Percentiles rank a stretch among this genome's conserved stretches.
Evolutionary conservation across 2,113 vertebrate genomes (phyloP).

Genomic region (Rallus limicola): DNA sequence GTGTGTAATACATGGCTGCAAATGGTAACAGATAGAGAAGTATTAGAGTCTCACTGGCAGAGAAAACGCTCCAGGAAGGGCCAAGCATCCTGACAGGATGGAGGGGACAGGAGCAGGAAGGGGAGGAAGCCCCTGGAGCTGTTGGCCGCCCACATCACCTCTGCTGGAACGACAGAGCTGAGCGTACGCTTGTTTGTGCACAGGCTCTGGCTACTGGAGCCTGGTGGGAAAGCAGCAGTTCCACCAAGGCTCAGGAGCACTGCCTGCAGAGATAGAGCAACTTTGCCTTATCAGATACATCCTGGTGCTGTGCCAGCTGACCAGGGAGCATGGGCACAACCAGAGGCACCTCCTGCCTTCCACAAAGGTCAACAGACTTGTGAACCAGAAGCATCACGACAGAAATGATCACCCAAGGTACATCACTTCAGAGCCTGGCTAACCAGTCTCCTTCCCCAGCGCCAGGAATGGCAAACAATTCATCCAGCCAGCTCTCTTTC

Average conservation of each 20-base stretch:
- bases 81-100: not conserved
- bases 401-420: not conserved
- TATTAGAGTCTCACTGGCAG: not conserved
- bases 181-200: rapidly evolving
- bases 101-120: not conserved
- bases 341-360: not conserved
- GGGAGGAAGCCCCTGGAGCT: not conserved
- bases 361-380: not conserved
- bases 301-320: not conserved
- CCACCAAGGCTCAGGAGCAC: not conserved
- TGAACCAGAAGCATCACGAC: not conserved
- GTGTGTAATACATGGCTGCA: not conserved
- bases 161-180: not conserved
- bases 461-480: rapidly evolving
- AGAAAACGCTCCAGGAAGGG: not conserved
- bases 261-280: not conserved
- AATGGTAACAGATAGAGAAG: not conserved
- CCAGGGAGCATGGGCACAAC: not conserved
- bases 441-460: not conserved
- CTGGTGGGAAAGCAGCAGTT: not conserved
- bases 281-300: rapidly evolving
- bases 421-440: not conserved
- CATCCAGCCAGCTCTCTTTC: not conserved
- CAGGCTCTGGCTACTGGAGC: not conserved
- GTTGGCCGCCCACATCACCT: rapidly evolving